These are phyloP conservation scores for Ectropis crepuscularia DNA, from an alignment of 2,888 invertebrate genomes.

Conservation along the genomic window DNA sequence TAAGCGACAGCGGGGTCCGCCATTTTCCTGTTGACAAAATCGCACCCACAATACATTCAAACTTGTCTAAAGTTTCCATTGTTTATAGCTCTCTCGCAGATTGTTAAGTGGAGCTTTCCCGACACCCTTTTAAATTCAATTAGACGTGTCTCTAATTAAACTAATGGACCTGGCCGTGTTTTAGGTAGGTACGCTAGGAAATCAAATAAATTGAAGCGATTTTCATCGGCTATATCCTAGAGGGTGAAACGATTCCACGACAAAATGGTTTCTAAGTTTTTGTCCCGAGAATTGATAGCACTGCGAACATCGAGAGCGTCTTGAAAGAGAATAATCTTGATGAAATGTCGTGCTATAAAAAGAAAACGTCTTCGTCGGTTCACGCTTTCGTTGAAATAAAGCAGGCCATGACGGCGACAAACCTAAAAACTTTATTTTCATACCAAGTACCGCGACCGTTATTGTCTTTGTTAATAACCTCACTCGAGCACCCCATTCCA, in stretches of 20 bases:
- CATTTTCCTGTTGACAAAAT: conserved; percentile 84
- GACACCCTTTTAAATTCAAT: conserved; percentile 41
- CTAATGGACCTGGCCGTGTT: conserved; percentile 25
- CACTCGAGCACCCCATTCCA: conserved; percentile 48
- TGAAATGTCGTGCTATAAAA: conserved; percentile 74
- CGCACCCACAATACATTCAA: conserved; percentile 78
- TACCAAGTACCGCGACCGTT: conserved; percentile 56
- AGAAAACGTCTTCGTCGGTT: conserved; percentile 58
- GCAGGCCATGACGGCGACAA: conserved; percentile 56
- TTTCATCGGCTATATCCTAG: conserved; percentile 21
- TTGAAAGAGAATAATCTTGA: conserved; percentile 76
- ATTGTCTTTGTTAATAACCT: conserved; percentile 67
- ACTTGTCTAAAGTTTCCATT: conserved; percentile 79
- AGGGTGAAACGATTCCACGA: conserved; percentile 38
- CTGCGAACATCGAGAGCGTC: conserved; percentile 60
- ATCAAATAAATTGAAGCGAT: conserved; percentile 33
- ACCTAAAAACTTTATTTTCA: conserved; percentile 68
- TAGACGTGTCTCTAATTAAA: conserved; percentile 31
- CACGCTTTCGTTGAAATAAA: conserved; percentile 59
- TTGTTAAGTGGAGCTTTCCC: conserved; percentile 61
- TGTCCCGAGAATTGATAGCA: conserved; percentile 61
- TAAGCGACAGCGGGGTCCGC: conserved; percentile 76
- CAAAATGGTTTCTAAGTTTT: conserved; percentile 36
- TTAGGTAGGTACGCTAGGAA: conserved; percentile 7
- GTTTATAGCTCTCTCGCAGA: conserved; percentile 66